Evolutionary conservation across 2,113 vertebrate species (phyloP).

Genomic region (Cebus imitator): DNA sequence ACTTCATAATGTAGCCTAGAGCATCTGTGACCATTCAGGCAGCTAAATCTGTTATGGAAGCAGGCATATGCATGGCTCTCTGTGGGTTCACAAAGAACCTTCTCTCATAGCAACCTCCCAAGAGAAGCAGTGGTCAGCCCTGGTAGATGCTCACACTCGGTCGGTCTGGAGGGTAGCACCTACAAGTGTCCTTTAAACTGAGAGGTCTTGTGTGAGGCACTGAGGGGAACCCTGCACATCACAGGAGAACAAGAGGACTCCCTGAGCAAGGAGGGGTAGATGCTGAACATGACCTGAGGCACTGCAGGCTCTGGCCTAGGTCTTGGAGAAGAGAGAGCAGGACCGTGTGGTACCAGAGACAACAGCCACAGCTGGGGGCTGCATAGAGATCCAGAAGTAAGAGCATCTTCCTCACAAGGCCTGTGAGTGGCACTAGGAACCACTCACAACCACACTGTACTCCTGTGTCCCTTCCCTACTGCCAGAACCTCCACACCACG

Average conservation of each 20-base stretch:
- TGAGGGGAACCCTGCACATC: neutral
- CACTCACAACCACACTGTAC: no score
- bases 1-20: neutral
- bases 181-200: neutral
- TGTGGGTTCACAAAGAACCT: neutral
- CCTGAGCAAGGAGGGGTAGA: rapidly evolving
- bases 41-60: neutral
- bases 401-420: neutral
- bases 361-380: neutral
- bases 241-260: neutral
- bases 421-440: neutral
- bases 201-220: neutral
- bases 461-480: neutral
- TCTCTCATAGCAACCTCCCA: neutral
- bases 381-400: neutral
- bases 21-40: rapidly evolving
- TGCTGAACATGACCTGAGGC: neutral
- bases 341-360: rapidly evolving
- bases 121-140: neutral
- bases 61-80: neutral
- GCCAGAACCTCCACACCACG: neutral
- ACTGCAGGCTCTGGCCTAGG: neutral
- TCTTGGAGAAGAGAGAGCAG: neutral
- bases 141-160: neutral
- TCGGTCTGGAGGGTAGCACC: neutral